These are phyloP conservation scores for Chroicocephalus ridibundus DNA, from an alignment of 2,113 vertebrate genomes.

Conservation along the genomic window DNA sequence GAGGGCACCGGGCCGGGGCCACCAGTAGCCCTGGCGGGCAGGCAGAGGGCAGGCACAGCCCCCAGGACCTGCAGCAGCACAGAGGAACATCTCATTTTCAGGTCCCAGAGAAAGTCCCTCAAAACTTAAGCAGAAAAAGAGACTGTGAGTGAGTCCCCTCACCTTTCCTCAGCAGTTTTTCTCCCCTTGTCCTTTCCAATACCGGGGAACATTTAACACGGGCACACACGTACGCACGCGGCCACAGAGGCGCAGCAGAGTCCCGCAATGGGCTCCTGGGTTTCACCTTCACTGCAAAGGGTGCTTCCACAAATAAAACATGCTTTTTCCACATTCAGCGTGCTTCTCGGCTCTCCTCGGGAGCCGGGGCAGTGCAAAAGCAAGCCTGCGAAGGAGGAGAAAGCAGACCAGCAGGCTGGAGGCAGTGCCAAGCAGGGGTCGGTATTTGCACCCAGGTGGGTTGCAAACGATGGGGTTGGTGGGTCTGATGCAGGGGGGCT, in stretches of 20 bases:
- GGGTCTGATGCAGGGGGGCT: background rate
- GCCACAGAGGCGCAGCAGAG: accelerated
- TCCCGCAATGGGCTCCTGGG: accelerated
- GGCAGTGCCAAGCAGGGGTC: background rate
- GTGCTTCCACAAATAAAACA: accelerated
- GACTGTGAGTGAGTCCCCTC: no score
- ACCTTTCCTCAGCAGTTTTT: background rate
- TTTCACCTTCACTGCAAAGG: background rate
- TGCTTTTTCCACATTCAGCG: accelerated
- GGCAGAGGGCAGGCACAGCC: background rate
- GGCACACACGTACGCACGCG: accelerated
- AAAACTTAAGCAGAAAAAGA: background rate
- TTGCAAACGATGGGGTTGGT: accelerated
- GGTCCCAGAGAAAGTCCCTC: background rate
- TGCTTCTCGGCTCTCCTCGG: accelerated
- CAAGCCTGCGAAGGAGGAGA: accelerated
- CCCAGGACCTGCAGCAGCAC: accelerated
- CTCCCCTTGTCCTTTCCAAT: background rate
- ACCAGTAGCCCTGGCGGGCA: background rate
- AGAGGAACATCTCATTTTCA: accelerated
- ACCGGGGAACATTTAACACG: accelerated
- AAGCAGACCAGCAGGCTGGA: background rate
- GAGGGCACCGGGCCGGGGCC: background rate
- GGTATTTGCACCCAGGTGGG: accelerated
- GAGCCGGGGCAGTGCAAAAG: background rate